Conservation (phyloP, 2,797 vertebrate genomes). For the Molossus molossus region DNA sequence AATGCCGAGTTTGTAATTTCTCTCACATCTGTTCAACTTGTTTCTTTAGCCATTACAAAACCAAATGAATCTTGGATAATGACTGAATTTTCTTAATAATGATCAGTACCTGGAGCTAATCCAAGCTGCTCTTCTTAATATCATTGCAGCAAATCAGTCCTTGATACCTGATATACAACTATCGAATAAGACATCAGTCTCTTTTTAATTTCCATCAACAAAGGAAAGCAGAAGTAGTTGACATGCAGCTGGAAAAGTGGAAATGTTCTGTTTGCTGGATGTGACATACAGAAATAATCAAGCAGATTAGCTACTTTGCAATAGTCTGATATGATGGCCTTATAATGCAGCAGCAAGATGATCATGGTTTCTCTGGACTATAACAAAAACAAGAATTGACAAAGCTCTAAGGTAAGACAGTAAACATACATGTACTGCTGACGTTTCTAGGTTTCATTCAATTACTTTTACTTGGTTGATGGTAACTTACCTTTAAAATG, state of each 20-base stretch:
- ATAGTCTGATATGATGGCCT: neutral
- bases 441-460: neutral
- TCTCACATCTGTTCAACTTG: neutral
- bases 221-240: neutral
- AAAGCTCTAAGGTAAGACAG: neutral
- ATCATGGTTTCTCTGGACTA: neutral
- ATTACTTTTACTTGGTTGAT: neutral
- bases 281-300: neutral
- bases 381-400: neutral
- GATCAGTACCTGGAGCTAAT: slow-evolving; percentile 16
- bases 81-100: neutral
- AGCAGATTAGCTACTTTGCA: neutral
- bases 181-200: neutral
- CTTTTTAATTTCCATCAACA: neutral
- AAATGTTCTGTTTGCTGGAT: neutral
- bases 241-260: neutral
- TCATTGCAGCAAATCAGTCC: neutral
- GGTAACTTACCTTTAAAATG: neutral
- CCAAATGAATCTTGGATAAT: slow-evolving; percentile 38
- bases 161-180: neutral
- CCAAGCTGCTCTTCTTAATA: neutral
- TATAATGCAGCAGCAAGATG: neutral
- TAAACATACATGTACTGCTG: neutral
- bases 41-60: slow-evolving; percentile 15
- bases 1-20: slow-evolving; percentile 21